These are phyloP conservation scores for Hapalemur alaotrensis DNA, from an alignment of 2,797 vertebrate genomes.

Conservation along the genomic window DNA sequence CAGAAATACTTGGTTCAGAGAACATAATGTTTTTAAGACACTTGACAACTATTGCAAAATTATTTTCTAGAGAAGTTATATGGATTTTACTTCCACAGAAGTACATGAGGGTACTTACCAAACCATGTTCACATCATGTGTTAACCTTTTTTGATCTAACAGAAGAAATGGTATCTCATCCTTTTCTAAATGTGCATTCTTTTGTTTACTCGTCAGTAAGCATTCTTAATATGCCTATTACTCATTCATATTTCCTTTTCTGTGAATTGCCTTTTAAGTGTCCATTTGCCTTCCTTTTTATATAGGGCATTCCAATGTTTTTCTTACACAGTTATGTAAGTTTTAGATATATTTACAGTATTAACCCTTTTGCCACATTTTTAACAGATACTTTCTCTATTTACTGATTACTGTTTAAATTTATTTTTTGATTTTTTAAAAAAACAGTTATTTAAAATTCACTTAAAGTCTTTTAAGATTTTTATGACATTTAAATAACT, in stretches of 20 bases:
- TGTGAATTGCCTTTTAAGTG: background rate
- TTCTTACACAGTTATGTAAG: background rate
- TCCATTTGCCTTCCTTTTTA: background rate
- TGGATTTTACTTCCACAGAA: background rate
- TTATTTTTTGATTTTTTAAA: background rate
- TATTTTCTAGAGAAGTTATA: background rate
- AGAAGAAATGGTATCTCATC: background rate
- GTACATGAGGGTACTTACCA: background rate
- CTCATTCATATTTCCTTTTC: background rate
- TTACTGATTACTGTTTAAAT: constrained; percentile 4
- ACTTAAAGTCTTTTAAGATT: background rate
- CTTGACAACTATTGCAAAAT: background rate
- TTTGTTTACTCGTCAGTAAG: background rate
- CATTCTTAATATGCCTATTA: background rate
- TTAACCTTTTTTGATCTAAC: background rate
- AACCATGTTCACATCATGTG: background rate
- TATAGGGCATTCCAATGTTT: background rate
- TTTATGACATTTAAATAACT: background rate
- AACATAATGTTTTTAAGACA: background rate
- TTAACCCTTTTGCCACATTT: background rate
- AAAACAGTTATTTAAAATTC: background rate
- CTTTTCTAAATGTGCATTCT: background rate
- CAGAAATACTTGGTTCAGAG: background rate
- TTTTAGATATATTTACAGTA: background rate
- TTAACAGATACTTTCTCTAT: background rate